Evolutionary conservation across 2,113 vertebrate species (phyloP).

Genomic region (Pimephales promelas): DNA sequence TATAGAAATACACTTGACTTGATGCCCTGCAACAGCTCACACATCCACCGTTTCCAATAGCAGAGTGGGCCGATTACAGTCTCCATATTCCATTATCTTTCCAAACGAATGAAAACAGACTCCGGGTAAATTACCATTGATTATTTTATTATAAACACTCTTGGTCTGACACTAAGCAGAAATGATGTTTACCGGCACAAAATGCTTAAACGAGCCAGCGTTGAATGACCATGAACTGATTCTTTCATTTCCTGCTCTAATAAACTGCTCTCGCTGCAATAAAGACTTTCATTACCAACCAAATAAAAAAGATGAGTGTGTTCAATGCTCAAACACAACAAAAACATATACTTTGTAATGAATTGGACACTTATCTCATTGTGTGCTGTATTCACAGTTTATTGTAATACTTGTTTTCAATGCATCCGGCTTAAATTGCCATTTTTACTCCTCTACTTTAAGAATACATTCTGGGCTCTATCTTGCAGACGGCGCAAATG

Average conservation of each 20-base stretch:
- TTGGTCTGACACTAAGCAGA: conserved; percentile 19
- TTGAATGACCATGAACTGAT: not conserved
- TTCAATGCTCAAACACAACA: not conserved
- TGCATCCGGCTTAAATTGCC: not conserved
- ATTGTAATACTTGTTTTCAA: not conserved
- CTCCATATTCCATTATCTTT: conserved; percentile 28
- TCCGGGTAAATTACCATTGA: conserved; percentile 29
- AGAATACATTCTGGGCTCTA: no score
- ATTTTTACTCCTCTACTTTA: not conserved
- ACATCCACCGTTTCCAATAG: not conserved
- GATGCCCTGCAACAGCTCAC: not conserved
- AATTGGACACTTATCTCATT: not conserved
- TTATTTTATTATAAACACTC: conserved; percentile 14
- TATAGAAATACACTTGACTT: not conserved
- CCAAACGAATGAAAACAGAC: conserved; percentile 16
- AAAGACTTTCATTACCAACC: not conserved
- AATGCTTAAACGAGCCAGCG: not conserved
- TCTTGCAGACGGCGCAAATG: no score
- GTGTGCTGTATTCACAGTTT: not conserved
- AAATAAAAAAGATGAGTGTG: not conserved
- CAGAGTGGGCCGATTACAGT: not conserved
- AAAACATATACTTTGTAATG: not conserved
- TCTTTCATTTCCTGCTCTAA: conserved; percentile 6
- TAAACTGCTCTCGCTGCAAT: not conserved
- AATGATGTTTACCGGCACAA: conserved; percentile 14